Percentiles rank a stretch among this genome's conserved stretches.
Conservation (phyloP, 2,888 invertebrate species). For the Drosophila cracens region DNA sequence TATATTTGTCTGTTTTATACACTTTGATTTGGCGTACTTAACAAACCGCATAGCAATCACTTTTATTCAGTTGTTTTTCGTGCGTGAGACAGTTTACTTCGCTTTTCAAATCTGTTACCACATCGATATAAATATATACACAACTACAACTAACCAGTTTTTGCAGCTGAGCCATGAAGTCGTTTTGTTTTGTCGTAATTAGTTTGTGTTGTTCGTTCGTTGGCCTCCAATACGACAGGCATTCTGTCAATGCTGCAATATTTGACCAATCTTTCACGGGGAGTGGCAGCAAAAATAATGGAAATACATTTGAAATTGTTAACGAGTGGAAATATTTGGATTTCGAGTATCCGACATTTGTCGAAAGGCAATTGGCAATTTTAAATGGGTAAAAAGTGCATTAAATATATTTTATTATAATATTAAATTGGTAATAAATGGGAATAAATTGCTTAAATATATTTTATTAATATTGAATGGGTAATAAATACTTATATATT, state of each 20-base stretch:
- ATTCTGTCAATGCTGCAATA: slow-evolving; percentile 15
- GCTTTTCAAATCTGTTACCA: slow-evolving; percentile 3
- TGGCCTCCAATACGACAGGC: slow-evolving; percentile 42
- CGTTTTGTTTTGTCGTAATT: slow-evolving; percentile 25
- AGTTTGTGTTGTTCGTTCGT: slow-evolving; percentile 34
- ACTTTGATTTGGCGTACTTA: slow-evolving; percentile 28
- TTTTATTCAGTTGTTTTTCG: slow-evolving; percentile 49
- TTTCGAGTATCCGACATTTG: slow-evolving; percentile 88
- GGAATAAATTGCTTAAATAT: not conserved
- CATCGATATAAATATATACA: slow-evolving; percentile 15
- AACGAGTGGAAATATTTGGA: slow-evolving; percentile 92
- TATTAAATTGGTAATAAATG: not conserved
- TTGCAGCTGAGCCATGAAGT: slow-evolving; percentile 35
- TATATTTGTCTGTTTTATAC: not conserved
- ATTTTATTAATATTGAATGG: not conserved
- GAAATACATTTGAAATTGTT: slow-evolving; percentile 84
- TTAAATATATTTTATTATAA: not conserved
- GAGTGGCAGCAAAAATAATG: not conserved
- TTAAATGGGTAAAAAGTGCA: slow-evolving; percentile 85
- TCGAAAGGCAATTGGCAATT: slow-evolving; percentile 87
- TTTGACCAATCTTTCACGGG: slow-evolving; percentile 13
- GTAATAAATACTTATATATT: not conserved
- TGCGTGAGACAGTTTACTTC: slow-evolving; percentile 48
- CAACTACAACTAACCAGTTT: slow-evolving; percentile 50
- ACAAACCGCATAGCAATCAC: slow-evolving; percentile 32